These are phyloP conservation scores for Chaetophractus vellerosus DNA, from an alignment of 2,797 vertebrate species.

Conservation along the genomic window DNA sequence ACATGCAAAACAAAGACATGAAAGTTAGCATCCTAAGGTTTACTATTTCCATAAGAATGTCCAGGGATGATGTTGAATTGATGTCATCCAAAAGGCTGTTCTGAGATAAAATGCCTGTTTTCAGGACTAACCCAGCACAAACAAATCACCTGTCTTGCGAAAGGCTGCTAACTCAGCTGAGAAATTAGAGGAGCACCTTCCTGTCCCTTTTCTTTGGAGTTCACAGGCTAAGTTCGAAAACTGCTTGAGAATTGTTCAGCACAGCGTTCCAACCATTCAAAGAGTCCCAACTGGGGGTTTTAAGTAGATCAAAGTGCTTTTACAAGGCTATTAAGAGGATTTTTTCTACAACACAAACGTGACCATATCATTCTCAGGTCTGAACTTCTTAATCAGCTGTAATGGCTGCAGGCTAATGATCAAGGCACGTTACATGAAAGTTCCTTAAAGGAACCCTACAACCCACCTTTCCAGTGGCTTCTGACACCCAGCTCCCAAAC, in stretches of 20 bases:
- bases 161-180: neutral
- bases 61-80: neutral
- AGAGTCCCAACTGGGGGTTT: no score
- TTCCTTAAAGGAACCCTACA: neutral
- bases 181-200: neutral
- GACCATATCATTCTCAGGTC: neutral
- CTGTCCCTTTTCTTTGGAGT: neutral
- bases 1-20: neutral
- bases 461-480: no score
- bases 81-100: neutral
- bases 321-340: neutral
- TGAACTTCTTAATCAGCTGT: neutral
- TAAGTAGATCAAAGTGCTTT: neutral
- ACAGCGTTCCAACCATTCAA: neutral
- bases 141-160: neutral
- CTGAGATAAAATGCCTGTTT: neutral
- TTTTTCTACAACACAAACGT: neutral
- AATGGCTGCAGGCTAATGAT: neutral
- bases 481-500: accelerated
- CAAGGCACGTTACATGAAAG: accelerated
- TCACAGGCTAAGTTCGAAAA: neutral
- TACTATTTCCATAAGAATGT: neutral
- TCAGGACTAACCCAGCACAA: neutral
- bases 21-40: neutral
- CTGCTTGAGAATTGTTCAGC: neutral